Percentiles rank a stretch among this genome's conserved stretches.
Evolutionary conservation across 53 echinoderm and acorn worm species (phyloP).

Genomic region (Glandiceps talaboti): DNA sequence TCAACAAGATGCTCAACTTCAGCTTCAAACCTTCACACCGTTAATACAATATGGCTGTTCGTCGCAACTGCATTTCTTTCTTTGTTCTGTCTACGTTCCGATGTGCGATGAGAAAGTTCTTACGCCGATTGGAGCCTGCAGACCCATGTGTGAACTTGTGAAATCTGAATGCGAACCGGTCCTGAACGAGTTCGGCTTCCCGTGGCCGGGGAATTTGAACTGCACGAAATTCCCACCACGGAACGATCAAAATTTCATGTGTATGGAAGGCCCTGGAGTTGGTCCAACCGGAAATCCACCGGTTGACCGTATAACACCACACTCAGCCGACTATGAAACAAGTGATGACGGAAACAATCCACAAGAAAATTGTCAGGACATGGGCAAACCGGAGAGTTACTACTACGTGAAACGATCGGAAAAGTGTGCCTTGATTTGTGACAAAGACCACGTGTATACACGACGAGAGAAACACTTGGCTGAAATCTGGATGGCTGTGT

Average conservation of each 20-base stretch:
- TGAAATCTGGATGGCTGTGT: conserved; percentile 97
- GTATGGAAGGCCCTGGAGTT: conserved; percentile 64
- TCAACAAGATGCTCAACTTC: conserved; percentile 83
- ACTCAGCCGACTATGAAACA: not conserved
- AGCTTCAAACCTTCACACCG: conserved; percentile 87
- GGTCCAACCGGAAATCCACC: not conserved
- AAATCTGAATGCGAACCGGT: conserved; percentile 78
- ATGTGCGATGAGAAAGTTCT: conserved; percentile 81
- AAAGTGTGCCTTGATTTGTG: conserved; percentile 62
- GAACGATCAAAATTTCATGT: conserved; percentile 57
- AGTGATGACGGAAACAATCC: not conserved
- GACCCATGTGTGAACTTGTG: conserved; percentile 89
- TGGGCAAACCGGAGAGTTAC: conserved; percentile 56
- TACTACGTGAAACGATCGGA: conserved; percentile 86
- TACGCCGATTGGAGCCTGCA: conserved; percentile 81
- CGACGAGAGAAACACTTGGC: conserved; percentile 67
- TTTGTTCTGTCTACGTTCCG: conserved; percentile 93
- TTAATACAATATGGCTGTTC: conserved; percentile 94
- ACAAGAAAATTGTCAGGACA: conserved; percentile 37
- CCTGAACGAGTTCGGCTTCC: conserved; percentile 82
- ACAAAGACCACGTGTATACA: conserved; percentile 53
- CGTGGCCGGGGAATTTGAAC: conserved; percentile 81
- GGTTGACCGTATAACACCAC: not conserved
- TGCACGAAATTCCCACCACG: conserved; percentile 74
- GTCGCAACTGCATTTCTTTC: conserved; percentile 66